Conservation (phyloP, 2,113 vertebrate species). For the Mystacornis crossleyi region DNA sequence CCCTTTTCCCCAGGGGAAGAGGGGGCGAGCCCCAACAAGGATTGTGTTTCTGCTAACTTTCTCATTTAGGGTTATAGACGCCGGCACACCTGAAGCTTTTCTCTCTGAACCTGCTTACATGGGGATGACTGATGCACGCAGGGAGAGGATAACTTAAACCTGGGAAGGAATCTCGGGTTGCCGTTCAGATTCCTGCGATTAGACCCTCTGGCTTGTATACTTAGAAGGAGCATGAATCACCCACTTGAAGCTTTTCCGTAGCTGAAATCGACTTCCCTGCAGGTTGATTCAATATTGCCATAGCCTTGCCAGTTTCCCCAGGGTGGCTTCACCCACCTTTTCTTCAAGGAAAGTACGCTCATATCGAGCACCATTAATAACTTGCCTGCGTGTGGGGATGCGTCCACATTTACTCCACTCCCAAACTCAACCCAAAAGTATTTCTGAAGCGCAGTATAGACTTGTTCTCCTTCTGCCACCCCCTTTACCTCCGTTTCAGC, state of each 20-base stretch:
- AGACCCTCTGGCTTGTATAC: background rate
- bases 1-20: no score
- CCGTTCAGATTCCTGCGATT: background rate
- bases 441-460: background rate
- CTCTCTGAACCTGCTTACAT: background rate
- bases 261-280: background rate
- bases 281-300: background rate
- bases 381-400: background rate
- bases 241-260: background rate
- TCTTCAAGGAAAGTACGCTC: background rate
- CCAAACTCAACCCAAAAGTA: background rate
- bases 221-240: background rate
- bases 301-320: background rate
- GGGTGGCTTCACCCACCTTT: background rate
- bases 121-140: background rate
- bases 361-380: background rate
- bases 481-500: background rate
- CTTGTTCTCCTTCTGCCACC: conserved; percentile 23
- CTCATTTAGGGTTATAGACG: background rate
- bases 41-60: background rate
- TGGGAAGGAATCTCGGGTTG: background rate
- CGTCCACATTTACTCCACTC: background rate
- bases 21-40: no score
- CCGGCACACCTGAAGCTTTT: background rate
- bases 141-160: background rate